Percentiles rank a stretch among this genome's conserved stretches.
These are phyloP conservation scores for Misgurnus mizolepis DNA, from an alignment of 2,113 vertebrate species.

Conservation along the genomic window DNA sequence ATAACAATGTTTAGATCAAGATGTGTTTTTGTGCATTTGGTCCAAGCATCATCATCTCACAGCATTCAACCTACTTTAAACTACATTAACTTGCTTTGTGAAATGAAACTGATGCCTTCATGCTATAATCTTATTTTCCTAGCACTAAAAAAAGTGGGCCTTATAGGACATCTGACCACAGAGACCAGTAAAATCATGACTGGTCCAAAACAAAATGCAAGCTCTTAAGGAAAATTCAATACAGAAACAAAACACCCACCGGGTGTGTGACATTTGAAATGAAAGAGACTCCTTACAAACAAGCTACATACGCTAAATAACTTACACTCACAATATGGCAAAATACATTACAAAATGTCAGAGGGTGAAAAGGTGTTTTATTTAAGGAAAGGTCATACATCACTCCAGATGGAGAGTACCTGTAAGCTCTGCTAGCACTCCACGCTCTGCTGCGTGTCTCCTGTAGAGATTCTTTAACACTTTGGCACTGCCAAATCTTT, in stretches of 20 bases:
- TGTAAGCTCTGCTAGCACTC: slow-evolving; percentile 74
- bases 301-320: neutral
- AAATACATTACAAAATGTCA: slow-evolving; percentile 12
- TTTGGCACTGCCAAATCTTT: slow-evolving; percentile 95
- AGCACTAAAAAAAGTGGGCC: neutral
- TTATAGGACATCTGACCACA: no score
- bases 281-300: neutral
- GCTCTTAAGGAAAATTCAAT: neutral
- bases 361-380: neutral
- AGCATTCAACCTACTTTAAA: neutral
- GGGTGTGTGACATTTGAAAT: neutral
- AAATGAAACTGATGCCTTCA: neutral
- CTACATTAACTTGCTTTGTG: neutral
- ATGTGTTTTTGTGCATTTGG: neutral
- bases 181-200: no score
- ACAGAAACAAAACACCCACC: neutral
- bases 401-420: slow-evolving; percentile 69
- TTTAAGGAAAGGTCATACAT: slow-evolving; percentile 4
- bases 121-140: neutral
- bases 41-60: neutral
- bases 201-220: no score
- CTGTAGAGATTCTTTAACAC: slow-evolving; percentile 93
- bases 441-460: slow-evolving; percentile 83
- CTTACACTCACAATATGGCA: neutral
- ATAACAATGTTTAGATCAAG: neutral